Base-by-base conservation (phyloP, 2,888 invertebrate genomes). In the Beris chalybata region DNA sequence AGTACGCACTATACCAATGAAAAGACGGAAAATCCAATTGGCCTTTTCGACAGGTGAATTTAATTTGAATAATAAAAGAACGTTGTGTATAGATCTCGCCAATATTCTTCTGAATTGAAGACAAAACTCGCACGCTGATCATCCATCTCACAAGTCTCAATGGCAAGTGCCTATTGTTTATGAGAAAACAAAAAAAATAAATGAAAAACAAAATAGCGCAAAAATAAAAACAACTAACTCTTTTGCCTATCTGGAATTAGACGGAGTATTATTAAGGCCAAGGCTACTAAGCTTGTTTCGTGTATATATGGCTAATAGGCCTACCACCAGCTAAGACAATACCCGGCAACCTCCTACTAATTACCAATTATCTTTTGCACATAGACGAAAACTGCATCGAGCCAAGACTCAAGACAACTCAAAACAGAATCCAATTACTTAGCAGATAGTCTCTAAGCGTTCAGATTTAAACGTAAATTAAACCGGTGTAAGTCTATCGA, bases 251-350 rank as follows among this genome's bases (percentile, higher is more conserved):
- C 61, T 61, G 61, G 61, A 61, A 52, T 61, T 22, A 61, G 61
- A 61, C 50, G 61, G 50, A 50, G 52, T 61, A 61, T 61, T 61
- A 61, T 61, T 61, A 61, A 61, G 61, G 61, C 61, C 61, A 61
- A 61, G 52, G 61, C 43, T 52, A 30, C 15, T n/a, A 32, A 54
- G 30, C 22, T 31, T 31, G 5, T 31, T 31, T 30, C n/a, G 11
- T 54, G 9, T 31, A 4, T 54, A 1, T 31, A 4, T 31, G n/a
- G 11, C 31, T 54, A 54, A n/a, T 13, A 31, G 11, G 54, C 11
- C 13, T 22, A 22, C 54, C 30, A 31, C 31, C 54, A 13, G 22
- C 3, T 9, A 50, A 50, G 22, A 50, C 29, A 15, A 15, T n/a
- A 50, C 29, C 50, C 48, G 48, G 22, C n/a, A 50, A 50, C 50